These are phyloP conservation scores for Trachemys scripta DNA, from an alignment of 2,113 vertebrate species.

Conservation along the genomic window DNA sequence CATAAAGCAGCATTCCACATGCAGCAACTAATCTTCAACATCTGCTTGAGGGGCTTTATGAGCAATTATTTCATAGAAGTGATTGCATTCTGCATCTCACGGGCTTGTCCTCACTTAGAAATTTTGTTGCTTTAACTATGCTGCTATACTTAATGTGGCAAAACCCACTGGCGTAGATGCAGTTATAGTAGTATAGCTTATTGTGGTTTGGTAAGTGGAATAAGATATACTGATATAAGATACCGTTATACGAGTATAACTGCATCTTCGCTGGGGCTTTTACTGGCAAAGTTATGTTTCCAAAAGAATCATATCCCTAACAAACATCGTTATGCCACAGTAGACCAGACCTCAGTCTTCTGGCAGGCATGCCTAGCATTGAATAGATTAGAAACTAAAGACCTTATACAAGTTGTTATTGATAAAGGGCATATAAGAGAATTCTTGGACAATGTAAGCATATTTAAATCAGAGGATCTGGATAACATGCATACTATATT, in stretches of 20 bases:
- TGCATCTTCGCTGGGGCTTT: background rate
- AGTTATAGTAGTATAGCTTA: background rate
- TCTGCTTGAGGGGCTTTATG: background rate
- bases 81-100: background rate
- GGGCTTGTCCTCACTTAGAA: background rate
- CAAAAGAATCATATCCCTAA: background rate
- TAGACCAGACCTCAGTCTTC: background rate
- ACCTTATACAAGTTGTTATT: background rate
- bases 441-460: background rate
- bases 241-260: background rate
- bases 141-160: constrained; percentile 16
- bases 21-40: constrained; percentile 18
- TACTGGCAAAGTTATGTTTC: background rate
- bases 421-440: background rate
- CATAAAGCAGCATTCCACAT: constrained; percentile 1
- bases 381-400: background rate
- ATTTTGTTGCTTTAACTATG: background rate
- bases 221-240: constrained; percentile 26
- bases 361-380: background rate
- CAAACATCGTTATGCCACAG: background rate
- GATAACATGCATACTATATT: background rate
- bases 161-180: background rate
- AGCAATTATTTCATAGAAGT: background rate
- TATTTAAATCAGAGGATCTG: background rate
- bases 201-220: background rate